phyloP scores from a whole-genome alignment of 2,888 invertebrate species.

The Brachypterus glaber region DNA sequence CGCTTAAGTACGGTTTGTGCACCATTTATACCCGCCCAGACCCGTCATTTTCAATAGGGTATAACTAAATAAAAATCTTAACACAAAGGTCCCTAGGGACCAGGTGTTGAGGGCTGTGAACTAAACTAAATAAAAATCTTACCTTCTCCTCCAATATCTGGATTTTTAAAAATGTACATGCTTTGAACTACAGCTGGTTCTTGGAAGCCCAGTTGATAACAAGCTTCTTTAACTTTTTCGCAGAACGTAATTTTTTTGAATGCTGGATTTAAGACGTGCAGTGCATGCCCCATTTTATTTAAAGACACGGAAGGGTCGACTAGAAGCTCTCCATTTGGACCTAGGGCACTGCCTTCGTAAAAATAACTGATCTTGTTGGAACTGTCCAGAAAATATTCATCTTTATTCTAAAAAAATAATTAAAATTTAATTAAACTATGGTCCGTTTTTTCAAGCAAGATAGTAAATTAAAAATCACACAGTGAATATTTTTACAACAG shows the following conservation, averaged over 20 bases:
- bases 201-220: conserved; percentile 59
- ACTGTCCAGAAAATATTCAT: conserved; percentile 82
- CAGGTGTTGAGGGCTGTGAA: too few relatives aligned
- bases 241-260: conserved; percentile 80
- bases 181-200: conserved; percentile 87
- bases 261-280: conserved; percentile 70
- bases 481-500: too few relatives aligned
- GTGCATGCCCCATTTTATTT: conserved; percentile 83
- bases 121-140: conserved; percentile 6
- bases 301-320: conserved; percentile 57
- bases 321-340: conserved; percentile 60
- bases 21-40: too few relatives aligned
- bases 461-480: too few relatives aligned
- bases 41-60: too few relatives aligned
- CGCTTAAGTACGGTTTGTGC: too few relatives aligned
- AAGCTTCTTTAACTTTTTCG: conserved; percentile 68
- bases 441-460: too few relatives aligned
- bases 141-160: conserved; percentile 84
- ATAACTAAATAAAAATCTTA: background rate
- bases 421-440: too few relatives aligned
- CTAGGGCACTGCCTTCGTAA: conserved; percentile 76
- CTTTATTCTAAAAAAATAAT: conserved; percentile 48
- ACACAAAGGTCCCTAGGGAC: too few relatives aligned
- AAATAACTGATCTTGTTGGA: conserved; percentile 88
- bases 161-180: conserved; percentile 98